Evolutionary conservation across 2,888 invertebrate genomes (phyloP).

Genomic region (Eutolmus rufibarbis): DNA sequence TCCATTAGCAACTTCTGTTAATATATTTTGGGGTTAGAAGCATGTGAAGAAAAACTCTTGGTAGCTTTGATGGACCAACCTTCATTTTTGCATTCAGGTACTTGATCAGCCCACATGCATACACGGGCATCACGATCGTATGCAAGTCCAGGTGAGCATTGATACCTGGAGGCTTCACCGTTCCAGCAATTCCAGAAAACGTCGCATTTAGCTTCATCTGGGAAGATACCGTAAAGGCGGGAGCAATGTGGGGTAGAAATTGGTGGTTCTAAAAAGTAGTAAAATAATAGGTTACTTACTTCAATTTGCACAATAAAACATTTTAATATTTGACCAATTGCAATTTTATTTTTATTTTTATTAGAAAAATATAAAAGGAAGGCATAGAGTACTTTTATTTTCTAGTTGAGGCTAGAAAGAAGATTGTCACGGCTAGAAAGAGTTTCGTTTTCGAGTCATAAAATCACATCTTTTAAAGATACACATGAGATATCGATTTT

Average conservation of each 20-base stretch:
- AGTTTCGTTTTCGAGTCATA: no score
- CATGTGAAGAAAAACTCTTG: background rate
- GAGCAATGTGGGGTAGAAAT: slow-evolving; percentile 84
- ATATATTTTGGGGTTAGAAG: background rate
- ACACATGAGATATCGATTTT: no score
- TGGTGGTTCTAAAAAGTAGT: slow-evolving; percentile 73
- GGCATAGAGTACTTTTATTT: no score
- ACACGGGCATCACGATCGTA: slow-evolving; percentile 93
- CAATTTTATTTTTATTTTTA: no score
- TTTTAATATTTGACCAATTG: background rate
- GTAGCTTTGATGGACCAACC: slow-evolving; percentile 66
- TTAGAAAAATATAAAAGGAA: no score
- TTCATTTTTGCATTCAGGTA: slow-evolving; percentile 88
- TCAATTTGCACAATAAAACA: background rate
- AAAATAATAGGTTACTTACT: background rate
- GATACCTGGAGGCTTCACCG: slow-evolving; percentile 91
- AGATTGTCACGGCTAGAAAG: no score
- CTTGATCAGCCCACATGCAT: slow-evolving; percentile 97
- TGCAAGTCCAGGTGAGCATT: slow-evolving; percentile 92
- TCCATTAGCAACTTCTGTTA: slow-evolving; percentile 86
- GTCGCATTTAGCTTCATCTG: slow-evolving; percentile 87
- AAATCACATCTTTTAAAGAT: no score
- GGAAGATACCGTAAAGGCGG: slow-evolving; percentile 89
- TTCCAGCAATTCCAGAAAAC: slow-evolving; percentile 98
- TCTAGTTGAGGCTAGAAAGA: no score